Conservation (phyloP, 2,113 vertebrate genomes). For the Sylvia atricapilla region DNA sequence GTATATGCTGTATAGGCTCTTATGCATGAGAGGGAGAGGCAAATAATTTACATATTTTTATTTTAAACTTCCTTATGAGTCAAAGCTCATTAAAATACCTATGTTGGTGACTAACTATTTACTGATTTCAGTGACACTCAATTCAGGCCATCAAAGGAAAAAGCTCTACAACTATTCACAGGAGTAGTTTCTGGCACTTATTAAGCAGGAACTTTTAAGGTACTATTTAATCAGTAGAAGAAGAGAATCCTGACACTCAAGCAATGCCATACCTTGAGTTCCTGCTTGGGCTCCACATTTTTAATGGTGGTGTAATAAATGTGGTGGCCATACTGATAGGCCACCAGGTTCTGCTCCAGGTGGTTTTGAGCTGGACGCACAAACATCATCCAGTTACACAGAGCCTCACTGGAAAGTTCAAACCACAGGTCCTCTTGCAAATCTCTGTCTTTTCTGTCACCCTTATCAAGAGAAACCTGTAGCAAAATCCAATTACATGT, state of each 20-base stretch:
- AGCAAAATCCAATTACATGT: conserved; percentile 22
- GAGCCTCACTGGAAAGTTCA: conserved; percentile 92
- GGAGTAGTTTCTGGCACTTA: background rate
- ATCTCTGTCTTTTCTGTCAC: conserved; percentile 80
- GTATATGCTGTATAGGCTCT: background rate
- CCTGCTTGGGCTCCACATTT: conserved; percentile 96
- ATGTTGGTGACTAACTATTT: background rate
- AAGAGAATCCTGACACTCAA: background rate
- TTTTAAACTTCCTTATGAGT: background rate
- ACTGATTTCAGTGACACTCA: background rate
- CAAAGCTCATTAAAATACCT: background rate
- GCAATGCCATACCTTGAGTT: conserved; percentile 85
- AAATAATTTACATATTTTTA: background rate
- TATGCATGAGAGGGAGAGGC: background rate
- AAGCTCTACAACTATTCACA: background rate
- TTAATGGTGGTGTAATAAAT: conserved; percentile 97
- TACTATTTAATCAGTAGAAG: background rate
- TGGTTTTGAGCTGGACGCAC: conserved; percentile 95
- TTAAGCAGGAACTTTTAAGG: background rate
- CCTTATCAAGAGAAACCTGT: conserved; percentile 85
- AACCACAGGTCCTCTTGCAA: conserved; percentile 89
- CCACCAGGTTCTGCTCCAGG: conserved; percentile 96
- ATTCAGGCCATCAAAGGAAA: background rate
- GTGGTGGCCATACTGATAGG: conserved; percentile 94
- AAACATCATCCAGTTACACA: conserved; percentile 99